These are phyloP conservation scores for Malurus alboscapulatus DNA, from an alignment of 2,113 vertebrate genomes.

Conservation along the genomic window DNA sequence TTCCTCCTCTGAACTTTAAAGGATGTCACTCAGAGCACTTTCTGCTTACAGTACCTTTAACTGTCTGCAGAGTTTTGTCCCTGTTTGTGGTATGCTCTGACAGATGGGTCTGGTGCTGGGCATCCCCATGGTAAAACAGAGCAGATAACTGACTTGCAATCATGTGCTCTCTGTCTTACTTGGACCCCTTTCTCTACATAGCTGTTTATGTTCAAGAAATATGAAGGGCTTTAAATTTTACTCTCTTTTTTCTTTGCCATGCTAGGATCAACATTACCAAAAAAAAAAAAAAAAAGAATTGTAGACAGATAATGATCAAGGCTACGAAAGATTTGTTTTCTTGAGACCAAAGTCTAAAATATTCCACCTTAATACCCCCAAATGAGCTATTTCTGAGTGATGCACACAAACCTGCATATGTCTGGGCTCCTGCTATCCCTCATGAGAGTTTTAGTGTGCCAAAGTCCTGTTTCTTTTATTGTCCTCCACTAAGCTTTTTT, in stretches of 20 bases:
- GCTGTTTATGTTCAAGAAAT: background rate
- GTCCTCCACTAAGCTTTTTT: background rate
- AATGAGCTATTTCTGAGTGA: background rate
- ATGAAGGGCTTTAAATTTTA: background rate
- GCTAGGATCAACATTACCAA: background rate
- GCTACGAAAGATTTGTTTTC: background rate
- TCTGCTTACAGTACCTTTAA: background rate
- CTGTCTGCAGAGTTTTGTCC: background rate
- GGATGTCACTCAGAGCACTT: background rate
- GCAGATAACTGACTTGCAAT: background rate
- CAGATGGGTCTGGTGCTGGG: background rate
- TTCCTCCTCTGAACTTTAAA: constrained; percentile 3
- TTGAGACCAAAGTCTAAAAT: background rate
- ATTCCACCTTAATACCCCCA: background rate
- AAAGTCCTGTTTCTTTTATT: background rate
- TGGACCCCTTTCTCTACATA: background rate
- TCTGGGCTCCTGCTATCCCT: background rate
- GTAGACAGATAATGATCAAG: background rate
- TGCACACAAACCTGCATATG: background rate
- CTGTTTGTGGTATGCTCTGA: background rate
- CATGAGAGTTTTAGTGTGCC: background rate
- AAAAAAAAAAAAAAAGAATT: background rate
- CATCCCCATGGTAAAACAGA: background rate
- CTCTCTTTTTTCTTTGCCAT: background rate
- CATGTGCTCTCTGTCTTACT: background rate